These are phyloP conservation scores for Cosmia pyralina DNA, from an alignment of 2,888 invertebrate genomes.

Conservation along the genomic window DNA sequence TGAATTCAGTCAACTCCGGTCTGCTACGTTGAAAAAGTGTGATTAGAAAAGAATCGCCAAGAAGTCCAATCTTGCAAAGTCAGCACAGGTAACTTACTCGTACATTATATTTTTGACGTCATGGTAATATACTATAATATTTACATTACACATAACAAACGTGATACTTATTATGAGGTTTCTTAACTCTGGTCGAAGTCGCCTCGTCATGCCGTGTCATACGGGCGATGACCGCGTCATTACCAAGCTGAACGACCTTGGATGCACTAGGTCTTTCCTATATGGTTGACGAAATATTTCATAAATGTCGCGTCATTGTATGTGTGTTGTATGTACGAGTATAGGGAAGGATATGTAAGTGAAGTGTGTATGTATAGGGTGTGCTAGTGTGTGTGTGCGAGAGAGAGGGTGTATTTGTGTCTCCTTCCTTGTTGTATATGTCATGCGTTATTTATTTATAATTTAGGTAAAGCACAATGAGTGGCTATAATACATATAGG, in stretches of 20 bases:
- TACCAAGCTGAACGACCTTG: slow-evolving; percentile 23
- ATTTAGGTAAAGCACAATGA: slow-evolving; percentile 7
- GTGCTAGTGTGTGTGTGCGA: slow-evolving; percentile 35
- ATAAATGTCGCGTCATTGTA: slow-evolving; percentile 20
- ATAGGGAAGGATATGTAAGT: slow-evolving; percentile 16
- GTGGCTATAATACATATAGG: not conserved
- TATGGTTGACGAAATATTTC: slow-evolving; percentile 17
- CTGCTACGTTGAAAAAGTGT: no score
- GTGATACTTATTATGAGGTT: not conserved
- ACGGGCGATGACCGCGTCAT: slow-evolving; percentile 37
- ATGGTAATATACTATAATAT: not conserved
- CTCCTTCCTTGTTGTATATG: slow-evolving; percentile 17
- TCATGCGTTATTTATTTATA: not conserved
- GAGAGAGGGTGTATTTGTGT: slow-evolving; percentile 2
- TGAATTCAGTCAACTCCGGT: no score
- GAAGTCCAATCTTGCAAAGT: no score
- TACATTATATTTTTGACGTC: slow-evolving; percentile 2
- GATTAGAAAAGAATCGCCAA: no score
- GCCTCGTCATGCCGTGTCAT: slow-evolving; percentile 36
- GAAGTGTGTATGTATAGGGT: slow-evolving; percentile 19
- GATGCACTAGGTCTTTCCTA: slow-evolving; percentile 35
- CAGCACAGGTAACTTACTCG: no score
- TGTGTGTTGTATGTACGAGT: slow-evolving; percentile 17
- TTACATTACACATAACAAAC: slow-evolving; percentile 9
- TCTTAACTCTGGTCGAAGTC: slow-evolving; percentile 6